phyloP scores from a whole-genome alignment of 2,888 invertebrate species.

The Brachypterus glaber region DNA sequence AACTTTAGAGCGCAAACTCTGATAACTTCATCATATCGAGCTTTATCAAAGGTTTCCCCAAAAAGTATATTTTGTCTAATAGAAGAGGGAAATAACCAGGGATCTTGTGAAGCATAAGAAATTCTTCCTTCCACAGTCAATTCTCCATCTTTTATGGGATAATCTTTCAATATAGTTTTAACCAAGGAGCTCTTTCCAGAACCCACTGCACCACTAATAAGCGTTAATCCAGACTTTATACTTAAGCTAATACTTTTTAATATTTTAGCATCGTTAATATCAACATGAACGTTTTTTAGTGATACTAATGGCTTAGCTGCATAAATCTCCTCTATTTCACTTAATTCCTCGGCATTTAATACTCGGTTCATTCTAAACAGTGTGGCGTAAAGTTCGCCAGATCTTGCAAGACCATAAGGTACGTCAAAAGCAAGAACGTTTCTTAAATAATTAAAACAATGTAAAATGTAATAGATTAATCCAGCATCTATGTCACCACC shows the following conservation, averaged over 20 bases:
- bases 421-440: slow-evolving; percentile 1
- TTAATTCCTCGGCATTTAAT: slow-evolving; percentile 11
- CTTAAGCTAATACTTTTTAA: slow-evolving; percentile 38
- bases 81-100: slow-evolving; percentile 49
- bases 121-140: slow-evolving; percentile 40
- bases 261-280: slow-evolving; percentile 28
- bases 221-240: slow-evolving; percentile 39
- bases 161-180: slow-evolving; percentile 37
- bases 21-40: slow-evolving; percentile 49
- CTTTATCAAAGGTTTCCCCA: slow-evolving; percentile 49
- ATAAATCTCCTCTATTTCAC: not conserved
- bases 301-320: slow-evolving; percentile 8
- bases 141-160: slow-evolving; percentile 33
- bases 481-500: slow-evolving; percentile 23
- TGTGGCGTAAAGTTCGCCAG: slow-evolving; percentile 15
- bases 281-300: slow-evolving; percentile 12
- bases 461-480: slow-evolving; percentile 25
- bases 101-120: slow-evolving; percentile 50
- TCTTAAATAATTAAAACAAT: not conserved
- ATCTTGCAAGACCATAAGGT: slow-evolving; percentile 13
- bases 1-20: slow-evolving; percentile 51
- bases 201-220: slow-evolving; percentile 56
- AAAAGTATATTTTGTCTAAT: slow-evolving; percentile 70
- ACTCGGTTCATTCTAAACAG: slow-evolving; percentile 14
- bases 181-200: slow-evolving; percentile 48